Base-by-base conservation (phyloP, 1,140 invertebrate genomes). In the Pseudomyrmex sp. region DNA sequence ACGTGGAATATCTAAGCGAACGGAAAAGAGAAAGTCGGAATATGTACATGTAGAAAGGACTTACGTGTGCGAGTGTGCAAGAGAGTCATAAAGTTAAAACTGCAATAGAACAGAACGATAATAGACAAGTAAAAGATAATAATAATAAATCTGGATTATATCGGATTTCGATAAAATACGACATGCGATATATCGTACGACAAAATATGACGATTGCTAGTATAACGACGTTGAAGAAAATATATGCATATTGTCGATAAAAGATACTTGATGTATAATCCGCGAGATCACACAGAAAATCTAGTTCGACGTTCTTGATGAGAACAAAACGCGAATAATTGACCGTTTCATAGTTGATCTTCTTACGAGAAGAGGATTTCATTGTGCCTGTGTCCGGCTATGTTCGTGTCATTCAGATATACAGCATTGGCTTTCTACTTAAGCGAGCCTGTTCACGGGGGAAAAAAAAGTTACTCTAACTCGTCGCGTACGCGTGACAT, bases 1-100 rank as follows among this genome's bases (percentile, higher is more conserved):
- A 59, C 56, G 44, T 56, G 3, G 46, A 68, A 75, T 75, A 75
- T 65, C 50, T 56, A 61, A 68, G 20, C 61, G 58, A 18, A 35
- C 63, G 2, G 72, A 13, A 62, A 56, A 63, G 56, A 79, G 54
- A 86, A 35, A 50, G n/a, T 44, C 59, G 13, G 58, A 62, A 56
- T 61, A 20, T 48, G 18, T n/a, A 35, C 35, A 35, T 5, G 35
- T 7, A 35, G 35, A 35, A 59, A 63, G 62, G 48, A 9, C 35
- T 68, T 23, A 20, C 0, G 35, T 35, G 35, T 35, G 35, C 35
- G 35, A 35, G 35, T 35, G 35, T 35, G 35, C 35, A 7, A 35
- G 35, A 35, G 35, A 35, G 35, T 35, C 35, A 7, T 35, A 35
- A 35, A 35, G 35, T 35, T 7, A 35, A 35, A 35, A 35, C 35